phyloP scores from a whole-genome alignment of 2,888 invertebrate species.

The Chymomyza fuscimana region DNA sequence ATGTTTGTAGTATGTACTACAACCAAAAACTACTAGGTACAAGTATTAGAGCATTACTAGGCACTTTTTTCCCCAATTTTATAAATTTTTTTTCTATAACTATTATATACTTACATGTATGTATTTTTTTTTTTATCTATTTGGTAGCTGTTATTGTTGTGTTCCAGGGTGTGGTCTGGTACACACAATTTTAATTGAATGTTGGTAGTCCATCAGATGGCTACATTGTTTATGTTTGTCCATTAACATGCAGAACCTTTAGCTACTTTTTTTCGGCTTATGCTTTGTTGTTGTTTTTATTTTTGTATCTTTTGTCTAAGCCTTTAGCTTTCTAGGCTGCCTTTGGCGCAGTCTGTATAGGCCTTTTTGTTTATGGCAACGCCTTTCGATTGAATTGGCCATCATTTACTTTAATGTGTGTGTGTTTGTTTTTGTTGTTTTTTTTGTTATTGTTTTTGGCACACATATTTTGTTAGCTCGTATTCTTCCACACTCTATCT shows the following conservation, averaged over 20 bases:
- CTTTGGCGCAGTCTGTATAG: not conserved
- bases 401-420: slow-evolving; percentile 18
- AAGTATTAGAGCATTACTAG: slow-evolving; percentile 6
- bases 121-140: not conserved
- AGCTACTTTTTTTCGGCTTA: slow-evolving; percentile 11
- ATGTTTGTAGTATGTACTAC: not conserved
- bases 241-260: slow-evolving; percentile 2
- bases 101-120: too few species aligned
- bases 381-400: slow-evolving; percentile 6
- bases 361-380: not conserved
- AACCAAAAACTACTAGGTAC: not conserved
- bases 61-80: not conserved
- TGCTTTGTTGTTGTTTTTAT: not conserved
- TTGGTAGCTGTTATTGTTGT: not conserved
- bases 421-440: not conserved
- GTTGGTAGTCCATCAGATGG: not conserved
- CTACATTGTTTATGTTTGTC: not conserved
- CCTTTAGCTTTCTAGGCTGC: not conserved
- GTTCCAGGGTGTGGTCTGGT: not conserved
- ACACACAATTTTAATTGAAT: slow-evolving; percentile 4
- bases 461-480: not conserved
- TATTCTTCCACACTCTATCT: not conserved
- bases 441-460: not conserved
- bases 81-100: too few species aligned
- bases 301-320: not conserved